Conservation (phyloP, 92 coral and sea anemone species). For the Phenganax marumi region DNA sequence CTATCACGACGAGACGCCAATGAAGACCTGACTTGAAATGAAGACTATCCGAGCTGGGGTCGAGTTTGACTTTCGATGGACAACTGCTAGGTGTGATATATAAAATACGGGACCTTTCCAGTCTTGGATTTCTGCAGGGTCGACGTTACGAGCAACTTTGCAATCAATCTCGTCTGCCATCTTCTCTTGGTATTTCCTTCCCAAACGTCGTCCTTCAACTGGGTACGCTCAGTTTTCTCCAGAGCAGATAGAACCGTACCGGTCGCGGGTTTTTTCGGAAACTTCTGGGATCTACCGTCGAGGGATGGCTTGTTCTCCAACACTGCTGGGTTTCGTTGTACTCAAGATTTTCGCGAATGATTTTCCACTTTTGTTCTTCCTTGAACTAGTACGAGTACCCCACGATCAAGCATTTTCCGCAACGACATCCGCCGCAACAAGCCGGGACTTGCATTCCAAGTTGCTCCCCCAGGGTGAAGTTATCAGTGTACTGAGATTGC, state of each 20-base stretch:
- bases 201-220: slow-evolving; percentile 56
- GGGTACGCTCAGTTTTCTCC: slow-evolving; percentile 41
- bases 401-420: slow-evolving; percentile 57
- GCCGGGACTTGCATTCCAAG: slow-evolving; percentile 54
- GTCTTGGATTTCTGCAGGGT: slow-evolving; percentile 37
- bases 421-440: too few relatives aligned
- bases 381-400: slow-evolving; percentile 61
- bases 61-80: slow-evolving; percentile 47
- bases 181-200: slow-evolving; percentile 51
- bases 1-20: slow-evolving; percentile 19
- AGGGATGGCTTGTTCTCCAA: slow-evolving; percentile 70
- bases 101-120: slow-evolving; percentile 53
- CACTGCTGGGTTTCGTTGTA: slow-evolving; percentile 53
- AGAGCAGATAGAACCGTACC: slow-evolving; percentile 49
- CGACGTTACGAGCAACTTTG: slow-evolving; percentile 49
- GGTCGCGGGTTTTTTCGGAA: slow-evolving; percentile 62
- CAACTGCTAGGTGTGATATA: slow-evolving; percentile 64
- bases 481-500: background rate
- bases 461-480: slow-evolving; percentile 56
- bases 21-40: slow-evolving; percentile 7
- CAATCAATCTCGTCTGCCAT: background rate
- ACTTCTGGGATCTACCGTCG: slow-evolving; percentile 50
- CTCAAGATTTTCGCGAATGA: slow-evolving; percentile 60
- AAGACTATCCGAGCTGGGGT: slow-evolving; percentile 23
- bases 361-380: too few relatives aligned